Evolutionary conservation across 2,888 invertebrate genomes (phyloP).

Genomic region (Hypomecis punctinalis): DNA sequence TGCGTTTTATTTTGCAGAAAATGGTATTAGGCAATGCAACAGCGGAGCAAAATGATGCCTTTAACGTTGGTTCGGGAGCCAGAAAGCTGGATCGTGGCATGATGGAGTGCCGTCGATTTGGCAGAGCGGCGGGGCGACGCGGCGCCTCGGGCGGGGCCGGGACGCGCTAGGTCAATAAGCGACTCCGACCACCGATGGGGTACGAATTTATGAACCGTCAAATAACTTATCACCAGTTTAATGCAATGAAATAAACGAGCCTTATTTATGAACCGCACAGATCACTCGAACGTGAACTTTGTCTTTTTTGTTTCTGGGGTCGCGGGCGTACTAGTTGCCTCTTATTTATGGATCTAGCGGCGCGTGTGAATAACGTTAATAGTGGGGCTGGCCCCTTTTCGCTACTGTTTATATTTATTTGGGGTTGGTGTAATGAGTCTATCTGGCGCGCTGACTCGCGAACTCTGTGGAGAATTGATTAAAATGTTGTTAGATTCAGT

Average conservation of each 20-base stretch:
- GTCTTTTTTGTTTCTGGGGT: slow-evolving; percentile 77
- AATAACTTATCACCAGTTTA: slow-evolving; percentile 84
- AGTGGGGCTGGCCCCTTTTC: slow-evolving; percentile 77
- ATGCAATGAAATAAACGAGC: slow-evolving; percentile 82
- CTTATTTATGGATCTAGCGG: slow-evolving; percentile 81
- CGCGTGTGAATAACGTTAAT: slow-evolving; percentile 84
- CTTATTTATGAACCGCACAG: slow-evolving; percentile 79
- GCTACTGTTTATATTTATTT: slow-evolving; percentile 85
- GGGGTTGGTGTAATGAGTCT: slow-evolving; percentile 83
- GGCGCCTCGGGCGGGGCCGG: slow-evolving; percentile 69
- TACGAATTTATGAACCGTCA: slow-evolving; percentile 81
- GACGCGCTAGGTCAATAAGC: slow-evolving; percentile 62
- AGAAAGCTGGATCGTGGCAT: slow-evolving; percentile 68
- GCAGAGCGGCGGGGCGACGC: slow-evolving; percentile 68
- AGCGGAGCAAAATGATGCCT: slow-evolving; percentile 64
- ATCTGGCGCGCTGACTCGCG: slow-evolving; percentile 83
- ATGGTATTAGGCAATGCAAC: slow-evolving; percentile 67
- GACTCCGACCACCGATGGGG: slow-evolving; percentile 67
- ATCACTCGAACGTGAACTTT: slow-evolving; percentile 75
- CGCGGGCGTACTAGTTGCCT: slow-evolving; percentile 66
- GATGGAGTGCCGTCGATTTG: slow-evolving; percentile 76
- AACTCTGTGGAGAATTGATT: slow-evolving; percentile 84
- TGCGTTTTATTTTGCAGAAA: slow-evolving; percentile 60
- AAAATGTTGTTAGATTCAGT: slow-evolving; percentile 83
- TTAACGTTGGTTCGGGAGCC: slow-evolving; percentile 70